Evolutionary conservation across 2,113 vertebrate species (phyloP).

Genomic region (Hydrolagus affinis): DNA sequence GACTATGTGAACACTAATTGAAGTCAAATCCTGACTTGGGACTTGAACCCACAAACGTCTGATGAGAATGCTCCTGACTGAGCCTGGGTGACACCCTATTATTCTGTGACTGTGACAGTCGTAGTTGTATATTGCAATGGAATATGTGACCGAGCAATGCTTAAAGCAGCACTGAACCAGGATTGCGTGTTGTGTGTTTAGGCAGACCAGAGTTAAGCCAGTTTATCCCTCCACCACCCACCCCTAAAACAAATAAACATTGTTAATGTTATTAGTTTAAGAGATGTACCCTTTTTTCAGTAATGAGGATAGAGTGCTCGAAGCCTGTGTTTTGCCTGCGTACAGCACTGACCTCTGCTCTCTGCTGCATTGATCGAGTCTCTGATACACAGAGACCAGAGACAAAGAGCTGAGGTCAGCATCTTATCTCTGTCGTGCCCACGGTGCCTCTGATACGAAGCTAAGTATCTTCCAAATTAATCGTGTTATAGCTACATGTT

Average conservation of each 20-base stretch:
- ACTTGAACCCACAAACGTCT: too few relatives aligned
- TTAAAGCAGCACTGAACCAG: too few relatives aligned
- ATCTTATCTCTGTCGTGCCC: neutral
- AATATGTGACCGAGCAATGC: too few relatives aligned
- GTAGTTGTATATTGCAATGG: too few relatives aligned
- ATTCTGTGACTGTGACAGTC: too few relatives aligned
- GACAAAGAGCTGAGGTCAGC: too few relatives aligned
- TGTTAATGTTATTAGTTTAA: neutral
- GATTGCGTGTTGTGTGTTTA: too few relatives aligned
- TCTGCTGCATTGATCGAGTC: neutral
- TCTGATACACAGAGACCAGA: neutral
- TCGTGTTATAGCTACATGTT: neutral
- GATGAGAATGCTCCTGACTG: too few relatives aligned
- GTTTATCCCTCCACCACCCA: neutral
- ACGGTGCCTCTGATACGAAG: neutral
- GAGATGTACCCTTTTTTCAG: neutral
- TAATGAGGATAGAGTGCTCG: neutral
- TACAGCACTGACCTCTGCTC: neutral
- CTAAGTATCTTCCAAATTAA: neutral
- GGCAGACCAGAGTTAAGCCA: too few relatives aligned
- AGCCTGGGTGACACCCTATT: too few relatives aligned
- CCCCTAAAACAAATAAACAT: neutral
- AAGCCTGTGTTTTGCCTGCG: neutral
- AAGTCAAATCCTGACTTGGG: too few relatives aligned
- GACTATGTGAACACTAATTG: too few relatives aligned